These are phyloP conservation scores for Nycticryphes semicollaris DNA, from an alignment of 2,113 vertebrate genomes.

Conservation along the genomic window DNA sequence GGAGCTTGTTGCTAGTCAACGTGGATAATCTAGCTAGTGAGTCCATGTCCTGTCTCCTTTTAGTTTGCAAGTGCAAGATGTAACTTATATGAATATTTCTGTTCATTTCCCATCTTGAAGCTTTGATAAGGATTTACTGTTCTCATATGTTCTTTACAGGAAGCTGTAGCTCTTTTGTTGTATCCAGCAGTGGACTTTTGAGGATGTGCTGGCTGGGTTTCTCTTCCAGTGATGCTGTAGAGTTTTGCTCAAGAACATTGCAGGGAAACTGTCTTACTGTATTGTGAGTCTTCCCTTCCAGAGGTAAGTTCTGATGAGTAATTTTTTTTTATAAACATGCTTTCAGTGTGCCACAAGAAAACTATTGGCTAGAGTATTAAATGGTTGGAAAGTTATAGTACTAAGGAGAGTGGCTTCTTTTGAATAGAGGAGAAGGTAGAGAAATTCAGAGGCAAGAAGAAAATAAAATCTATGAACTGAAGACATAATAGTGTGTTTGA, in stretches of 20 bases:
- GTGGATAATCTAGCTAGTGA: background rate
- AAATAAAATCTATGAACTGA: background rate
- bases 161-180: background rate
- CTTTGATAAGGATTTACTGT: background rate
- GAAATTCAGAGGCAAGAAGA: background rate
- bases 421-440: background rate
- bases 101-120: background rate
- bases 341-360: background rate
- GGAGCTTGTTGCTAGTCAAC: background rate
- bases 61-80: background rate
- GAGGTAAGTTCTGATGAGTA: background rate
- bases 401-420: background rate
- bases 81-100: background rate
- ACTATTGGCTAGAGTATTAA: background rate
- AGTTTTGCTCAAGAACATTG: background rate
- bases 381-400: background rate
- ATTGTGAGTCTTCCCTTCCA: background rate
- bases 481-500: background rate
- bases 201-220: background rate
- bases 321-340: background rate
- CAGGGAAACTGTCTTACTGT: background rate
- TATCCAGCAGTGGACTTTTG: background rate
- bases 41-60: background rate
- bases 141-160: background rate
- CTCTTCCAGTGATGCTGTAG: background rate